Evolutionary conservation across 2,797 vertebrate genomes (phyloP).

Genomic region (Thunnus albacares): DNA sequence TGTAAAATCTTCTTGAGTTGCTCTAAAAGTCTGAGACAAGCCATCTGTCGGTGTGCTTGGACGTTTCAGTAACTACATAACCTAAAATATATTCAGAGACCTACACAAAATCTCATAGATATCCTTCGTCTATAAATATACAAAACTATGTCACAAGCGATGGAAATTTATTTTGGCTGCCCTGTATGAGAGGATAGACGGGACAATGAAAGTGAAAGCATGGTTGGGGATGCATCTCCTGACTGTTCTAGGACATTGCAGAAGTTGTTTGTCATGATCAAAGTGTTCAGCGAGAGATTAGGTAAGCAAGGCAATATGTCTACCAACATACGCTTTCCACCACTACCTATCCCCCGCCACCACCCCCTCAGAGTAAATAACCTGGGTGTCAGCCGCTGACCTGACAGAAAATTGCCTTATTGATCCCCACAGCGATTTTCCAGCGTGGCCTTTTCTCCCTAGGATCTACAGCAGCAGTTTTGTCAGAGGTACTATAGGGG

Average conservation of each 20-base stretch:
- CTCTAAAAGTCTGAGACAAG: slow-evolving; percentile 33
- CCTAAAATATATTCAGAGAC: slow-evolving; percentile 23
- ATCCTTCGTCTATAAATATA: slow-evolving; percentile 31
- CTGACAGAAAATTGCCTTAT: slow-evolving; percentile 81
- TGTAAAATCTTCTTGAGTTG: slow-evolving; percentile 21
- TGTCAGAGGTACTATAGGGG: slow-evolving; percentile 38
- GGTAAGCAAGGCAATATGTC: slow-evolving; percentile 66
- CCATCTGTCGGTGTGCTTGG: slow-evolving; percentile 20
- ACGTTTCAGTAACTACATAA: slow-evolving; percentile 30
- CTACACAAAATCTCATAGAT: neutral
- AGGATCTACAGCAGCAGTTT: slow-evolving; percentile 51
- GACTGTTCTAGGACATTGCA: slow-evolving; percentile 36
- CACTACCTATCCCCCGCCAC: slow-evolving; percentile 7
- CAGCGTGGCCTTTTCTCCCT: slow-evolving; percentile 55
- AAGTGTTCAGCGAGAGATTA: slow-evolving; percentile 61
- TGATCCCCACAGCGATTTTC: slow-evolving; percentile 76
- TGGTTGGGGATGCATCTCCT: slow-evolving; percentile 3
- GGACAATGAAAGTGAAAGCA: slow-evolving; percentile 12
- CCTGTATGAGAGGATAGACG: neutral
- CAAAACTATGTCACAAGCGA: neutral
- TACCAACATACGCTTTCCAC: slow-evolving; percentile 27
- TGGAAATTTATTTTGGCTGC: slow-evolving; percentile 7
- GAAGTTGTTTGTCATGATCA: slow-evolving; percentile 65
- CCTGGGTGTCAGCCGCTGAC: slow-evolving; percentile 73
- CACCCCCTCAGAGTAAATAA: slow-evolving; percentile 74